Evolutionary conservation across 2,888 invertebrate genomes (phyloP).

Genomic region (Gandaritis pyraliata): DNA sequence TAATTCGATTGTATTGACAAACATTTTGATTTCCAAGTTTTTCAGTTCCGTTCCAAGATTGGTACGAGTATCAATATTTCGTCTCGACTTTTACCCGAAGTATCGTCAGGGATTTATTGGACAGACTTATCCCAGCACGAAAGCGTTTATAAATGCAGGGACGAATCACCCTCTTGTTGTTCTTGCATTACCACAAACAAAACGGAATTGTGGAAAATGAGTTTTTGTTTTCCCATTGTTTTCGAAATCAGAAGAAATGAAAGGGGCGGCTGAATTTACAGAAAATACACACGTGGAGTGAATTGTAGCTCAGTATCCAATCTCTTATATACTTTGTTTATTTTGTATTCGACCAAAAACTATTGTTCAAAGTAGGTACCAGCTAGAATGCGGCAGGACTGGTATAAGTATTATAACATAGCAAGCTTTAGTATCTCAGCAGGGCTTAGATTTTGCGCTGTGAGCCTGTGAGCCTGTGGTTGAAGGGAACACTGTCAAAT

Average conservation of each 20-base stretch:
- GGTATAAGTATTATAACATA: too few species aligned
- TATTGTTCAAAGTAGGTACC: background rate
- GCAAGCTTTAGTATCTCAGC: too few species aligned
- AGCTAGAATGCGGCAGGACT: background rate
- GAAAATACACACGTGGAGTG: slow-evolving; percentile 15
- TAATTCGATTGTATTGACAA: background rate
- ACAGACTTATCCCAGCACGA: slow-evolving; percentile 51
- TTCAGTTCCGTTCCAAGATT: background rate
- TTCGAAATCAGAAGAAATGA: slow-evolving; percentile 46
- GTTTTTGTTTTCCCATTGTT: slow-evolving; percentile 62
- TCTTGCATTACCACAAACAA: slow-evolving; percentile 69
- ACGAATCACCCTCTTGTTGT: slow-evolving; percentile 60
- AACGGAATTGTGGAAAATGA: slow-evolving; percentile 58
- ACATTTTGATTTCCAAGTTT: background rate
- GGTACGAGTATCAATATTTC: background rate
- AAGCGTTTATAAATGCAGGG: slow-evolving; percentile 59
- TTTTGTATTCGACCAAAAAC: slow-evolving; percentile 1
- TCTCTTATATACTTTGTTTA: slow-evolving; percentile 7
- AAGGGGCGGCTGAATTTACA: slow-evolving; percentile 42
- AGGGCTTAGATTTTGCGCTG: too few species aligned
- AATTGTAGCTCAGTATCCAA: slow-evolving; percentile 7
- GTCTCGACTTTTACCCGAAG: slow-evolving; percentile 11
- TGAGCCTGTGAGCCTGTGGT: too few species aligned
- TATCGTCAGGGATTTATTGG: slow-evolving; percentile 26
- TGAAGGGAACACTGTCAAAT: too few species aligned